Conservation (phyloP, 1,140 invertebrate genomes). For the Coptotermes formosanus region DNA sequence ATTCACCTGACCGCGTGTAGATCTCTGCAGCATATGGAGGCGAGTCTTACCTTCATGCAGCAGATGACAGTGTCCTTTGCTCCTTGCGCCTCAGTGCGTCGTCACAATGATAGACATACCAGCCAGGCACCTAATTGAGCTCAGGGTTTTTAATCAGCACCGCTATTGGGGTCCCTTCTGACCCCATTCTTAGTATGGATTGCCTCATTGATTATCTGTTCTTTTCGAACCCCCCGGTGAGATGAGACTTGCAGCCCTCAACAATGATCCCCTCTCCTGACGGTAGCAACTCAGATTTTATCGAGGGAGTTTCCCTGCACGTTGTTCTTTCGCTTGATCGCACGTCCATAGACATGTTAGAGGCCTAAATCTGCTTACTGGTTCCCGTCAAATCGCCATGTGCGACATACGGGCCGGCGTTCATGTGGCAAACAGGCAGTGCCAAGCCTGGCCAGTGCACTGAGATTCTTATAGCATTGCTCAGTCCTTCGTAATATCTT, state of each 20-base stretch:
- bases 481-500: too few species aligned
- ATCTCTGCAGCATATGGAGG: background rate
- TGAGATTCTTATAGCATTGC: too few species aligned
- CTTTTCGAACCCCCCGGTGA: background rate
- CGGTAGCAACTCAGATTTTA: conserved; percentile 16
- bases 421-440: background rate
- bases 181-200: background rate
- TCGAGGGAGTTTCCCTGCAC: background rate
- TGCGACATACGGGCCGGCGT: background rate
- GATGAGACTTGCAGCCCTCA: background rate
- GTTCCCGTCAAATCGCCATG: background rate
- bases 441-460: too few species aligned
- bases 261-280: background rate
- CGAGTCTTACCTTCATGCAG: background rate
- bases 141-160: conserved; percentile 8
- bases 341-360: background rate
- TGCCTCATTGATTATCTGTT: conserved; percentile 18
- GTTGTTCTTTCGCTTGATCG: background rate
- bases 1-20: background rate
- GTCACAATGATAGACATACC: background rate
- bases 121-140: background rate
- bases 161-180: background rate
- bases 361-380: background rate
- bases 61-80: background rate
- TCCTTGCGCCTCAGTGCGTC: background rate